Base-by-base conservation (phyloP, 2,113 vertebrate genomes). In the Tretioscincus oriximinensis region DNA sequence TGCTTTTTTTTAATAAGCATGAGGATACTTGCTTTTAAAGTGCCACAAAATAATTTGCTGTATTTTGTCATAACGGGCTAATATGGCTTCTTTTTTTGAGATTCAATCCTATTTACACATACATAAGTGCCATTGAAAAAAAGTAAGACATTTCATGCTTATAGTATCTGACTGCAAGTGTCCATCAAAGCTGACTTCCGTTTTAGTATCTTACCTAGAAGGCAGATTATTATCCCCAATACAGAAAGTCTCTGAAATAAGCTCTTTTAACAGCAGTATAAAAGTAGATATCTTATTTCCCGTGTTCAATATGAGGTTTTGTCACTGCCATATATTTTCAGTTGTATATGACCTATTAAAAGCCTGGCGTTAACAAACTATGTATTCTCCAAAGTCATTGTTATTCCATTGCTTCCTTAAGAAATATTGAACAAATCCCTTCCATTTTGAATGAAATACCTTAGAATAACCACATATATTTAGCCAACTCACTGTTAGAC, bases 391-490 rank as follows among this genome's bases (percentile, higher is more conserved):
- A 88, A 73, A 74, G 2, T 76, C 12, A 83, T 72, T 83, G 75
- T 47, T 81, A 9, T 65, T 26, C 78, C 78, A 61, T 84, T n/a
- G 1, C 31, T 16, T 85, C 3, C 31, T 8, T 18, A 78, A 51
- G 49, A 51, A 51, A 51, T 51, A 11, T 9, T 51, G 49, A 14
- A 51, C 49, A 51, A 51, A 58, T 88, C 86, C 21, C 60, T 21
- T 70, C 72, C 20, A 26, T 69, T 24, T 86, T 84, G 35, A n/a
- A 41, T 73, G 72, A 89, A 87, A 81, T 73, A 63, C 58, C 54
- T 35, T 58, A 73, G 60, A 26, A 22, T 12, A 63, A 79, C 81
- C 29, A 29, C n/a, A n/a, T 71, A 73, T 73, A 35, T 28, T 54
- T 49, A 7, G 73, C 26, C 1, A 0, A 71, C 26, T 16, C 60